Percentiles rank a stretch among this genome's conserved stretches.
These are phyloP conservation scores for Priocnemis perturbator DNA, from an alignment of 2,888 invertebrate genomes.

Conservation along the genomic window DNA sequence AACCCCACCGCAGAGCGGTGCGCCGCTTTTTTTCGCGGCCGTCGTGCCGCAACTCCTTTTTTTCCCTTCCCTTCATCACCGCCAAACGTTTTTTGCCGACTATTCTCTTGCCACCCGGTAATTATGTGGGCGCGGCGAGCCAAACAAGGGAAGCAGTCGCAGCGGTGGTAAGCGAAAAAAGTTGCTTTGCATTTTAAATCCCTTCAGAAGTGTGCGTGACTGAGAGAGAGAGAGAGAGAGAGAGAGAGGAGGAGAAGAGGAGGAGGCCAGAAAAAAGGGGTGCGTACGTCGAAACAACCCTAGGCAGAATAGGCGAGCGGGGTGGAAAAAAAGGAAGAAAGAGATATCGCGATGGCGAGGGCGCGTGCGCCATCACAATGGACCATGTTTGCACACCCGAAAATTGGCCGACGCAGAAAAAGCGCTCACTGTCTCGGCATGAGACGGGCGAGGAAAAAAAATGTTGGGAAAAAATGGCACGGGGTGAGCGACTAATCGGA, in stretches of 20 bases:
- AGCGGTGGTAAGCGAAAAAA: slow-evolving; percentile 59
- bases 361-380: slow-evolving; percentile 66
- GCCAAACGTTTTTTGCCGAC: slow-evolving; percentile 58
- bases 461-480: slow-evolving; percentile 27
- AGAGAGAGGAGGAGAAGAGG: slow-evolving; percentile 8
- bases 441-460: slow-evolving; percentile 29
- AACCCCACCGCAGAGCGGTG: too few relatives aligned
- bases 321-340: slow-evolving; percentile 16
- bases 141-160: slow-evolving; percentile 70
- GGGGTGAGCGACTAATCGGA: slow-evolving; percentile 40
- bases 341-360: slow-evolving; percentile 41
- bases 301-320: slow-evolving; percentile 16
- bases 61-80: slow-evolving; percentile 27
- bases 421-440: slow-evolving; percentile 47
- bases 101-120: slow-evolving; percentile 70
- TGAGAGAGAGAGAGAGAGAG: too few relatives aligned
- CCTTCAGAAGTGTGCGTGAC: too few relatives aligned
- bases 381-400: slow-evolving; percentile 70
- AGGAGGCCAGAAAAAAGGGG: slow-evolving; percentile 37
- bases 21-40: slow-evolving; percentile 19
- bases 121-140: slow-evolving; percentile 74
- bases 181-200: slow-evolving; percentile 62
- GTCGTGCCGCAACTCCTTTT: slow-evolving; percentile 23
- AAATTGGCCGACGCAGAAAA: slow-evolving; percentile 65
- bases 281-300: slow-evolving; percentile 46